Evolutionary conservation across 2,888 invertebrate species (phyloP).

Genomic region (Boloria euphrosyne): DNA sequence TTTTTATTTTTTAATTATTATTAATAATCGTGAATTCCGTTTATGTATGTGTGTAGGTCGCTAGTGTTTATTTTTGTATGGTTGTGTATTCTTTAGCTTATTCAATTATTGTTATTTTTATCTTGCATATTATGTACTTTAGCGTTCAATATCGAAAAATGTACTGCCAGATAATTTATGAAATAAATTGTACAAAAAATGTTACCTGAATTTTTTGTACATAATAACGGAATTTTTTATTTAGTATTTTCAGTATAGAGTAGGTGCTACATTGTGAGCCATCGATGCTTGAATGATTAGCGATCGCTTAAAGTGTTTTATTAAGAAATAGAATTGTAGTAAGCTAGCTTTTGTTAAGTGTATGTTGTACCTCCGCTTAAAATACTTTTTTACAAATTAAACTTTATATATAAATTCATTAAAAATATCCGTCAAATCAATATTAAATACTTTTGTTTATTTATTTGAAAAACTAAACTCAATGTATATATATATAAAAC

Average conservation of each 20-base stretch:
- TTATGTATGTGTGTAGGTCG: conserved; percentile 2
- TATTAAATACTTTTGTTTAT: no score
- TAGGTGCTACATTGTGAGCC: conserved; percentile 57
- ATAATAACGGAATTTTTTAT: conserved; percentile 50
- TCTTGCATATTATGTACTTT: conserved; percentile 7
- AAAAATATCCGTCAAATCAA: neutral
- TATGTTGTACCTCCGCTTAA: conserved; percentile 4
- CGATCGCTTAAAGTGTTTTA: conserved; percentile 24
- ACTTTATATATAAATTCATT: neutral
- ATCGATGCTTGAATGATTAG: conserved; percentile 31
- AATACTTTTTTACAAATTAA: neutral
- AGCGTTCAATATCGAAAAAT: conserved; percentile 25
- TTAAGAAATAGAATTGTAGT: conserved; percentile 17
- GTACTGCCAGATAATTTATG: conserved; percentile 38
- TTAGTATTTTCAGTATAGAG: conserved; percentile 44
- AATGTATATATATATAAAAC: neutral
- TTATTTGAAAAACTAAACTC: conserved; percentile 3
- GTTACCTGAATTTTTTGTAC: conserved; percentile 72
- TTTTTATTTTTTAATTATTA: neutral
- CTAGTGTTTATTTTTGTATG: conserved; percentile 17
- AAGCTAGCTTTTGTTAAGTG: conserved; percentile 21
- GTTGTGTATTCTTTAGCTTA: conserved; percentile 17
- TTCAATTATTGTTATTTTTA: conserved; percentile 2
- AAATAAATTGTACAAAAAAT: conserved; percentile 67
- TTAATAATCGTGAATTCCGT: conserved; percentile 4